Conservation (phyloP, 2,888 invertebrate species). For the Drosophila mercatorum region DNA sequence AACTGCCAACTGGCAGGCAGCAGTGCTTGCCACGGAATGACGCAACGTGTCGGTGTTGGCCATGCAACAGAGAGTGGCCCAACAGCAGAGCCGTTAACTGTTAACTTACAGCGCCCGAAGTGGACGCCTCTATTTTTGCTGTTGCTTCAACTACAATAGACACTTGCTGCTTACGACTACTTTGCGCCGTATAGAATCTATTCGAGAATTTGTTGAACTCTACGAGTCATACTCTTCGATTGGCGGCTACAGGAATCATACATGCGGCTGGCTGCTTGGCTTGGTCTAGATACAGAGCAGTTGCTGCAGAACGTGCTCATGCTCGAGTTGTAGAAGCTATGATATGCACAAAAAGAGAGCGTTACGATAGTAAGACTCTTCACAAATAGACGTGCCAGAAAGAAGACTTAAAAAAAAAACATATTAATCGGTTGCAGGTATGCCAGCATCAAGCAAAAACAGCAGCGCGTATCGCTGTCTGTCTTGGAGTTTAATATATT, state of each 20-base stretch:
- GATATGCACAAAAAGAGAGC: too few relatives aligned
- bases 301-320: conserved; percentile 5
- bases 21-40: not conserved
- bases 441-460: not conserved
- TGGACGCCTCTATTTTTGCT: not conserved
- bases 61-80: conserved; percentile 14
- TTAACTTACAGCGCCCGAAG: conserved; percentile 16
- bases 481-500: not conserved
- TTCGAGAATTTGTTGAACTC: not conserved
- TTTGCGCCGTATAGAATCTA: not conserved
- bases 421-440: not conserved
- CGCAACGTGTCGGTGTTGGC: conserved; percentile 14
- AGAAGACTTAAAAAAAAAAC: not conserved
- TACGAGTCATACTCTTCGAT: not conserved
- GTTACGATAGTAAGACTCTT: not conserved
- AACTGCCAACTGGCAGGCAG: conserved; percentile 5
- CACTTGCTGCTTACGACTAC: not conserved
- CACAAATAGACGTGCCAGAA: conserved; percentile 1
- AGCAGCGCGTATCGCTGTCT: not conserved
- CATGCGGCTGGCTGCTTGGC: not conserved
- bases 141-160: not conserved
- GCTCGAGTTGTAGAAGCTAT: not conserved
- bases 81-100: conserved; percentile 15
- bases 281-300: not conserved
- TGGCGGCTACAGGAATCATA: not conserved